Percentiles rank a stretch among this genome's conserved stretches.
Evolutionary conservation across 2,797 vertebrate genomes (phyloP).

Genomic region (Aplochiton taeniatus): DNA sequence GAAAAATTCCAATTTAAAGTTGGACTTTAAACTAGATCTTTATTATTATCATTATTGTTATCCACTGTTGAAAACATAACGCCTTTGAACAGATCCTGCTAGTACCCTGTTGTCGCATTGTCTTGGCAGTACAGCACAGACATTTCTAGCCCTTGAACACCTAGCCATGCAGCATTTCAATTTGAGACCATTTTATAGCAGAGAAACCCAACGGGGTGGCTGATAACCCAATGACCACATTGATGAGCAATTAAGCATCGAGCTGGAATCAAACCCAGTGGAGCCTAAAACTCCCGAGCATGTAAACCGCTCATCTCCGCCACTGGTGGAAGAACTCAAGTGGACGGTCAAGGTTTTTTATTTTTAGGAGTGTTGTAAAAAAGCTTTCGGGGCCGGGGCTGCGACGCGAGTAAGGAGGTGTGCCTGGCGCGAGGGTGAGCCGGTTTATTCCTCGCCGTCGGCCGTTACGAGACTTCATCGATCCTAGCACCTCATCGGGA

Average conservation of each 20-base stretch:
- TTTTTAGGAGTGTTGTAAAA: constrained; percentile 9
- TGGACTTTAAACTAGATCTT: no score
- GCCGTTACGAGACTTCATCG: constrained; percentile 50
- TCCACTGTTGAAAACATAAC: constrained; percentile 9
- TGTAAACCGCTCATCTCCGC: constrained; percentile 23
- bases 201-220: constrained; percentile 25
- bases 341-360: not conserved
- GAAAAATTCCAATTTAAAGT: no score
- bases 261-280: constrained; percentile 35
- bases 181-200: constrained; percentile 36
- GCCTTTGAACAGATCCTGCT: not conserved
- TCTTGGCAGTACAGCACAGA: constrained; percentile 12
- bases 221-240: constrained; percentile 25
- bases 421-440: not conserved
- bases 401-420: not conserved
- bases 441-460: constrained; percentile 39
- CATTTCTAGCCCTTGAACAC: constrained; percentile 40
- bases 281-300: constrained; percentile 29
- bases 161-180: constrained; percentile 52
- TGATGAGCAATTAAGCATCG: constrained; percentile 41
- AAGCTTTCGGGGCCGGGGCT: constrained; percentile 10
- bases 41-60: not conserved
- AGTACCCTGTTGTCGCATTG: constrained; percentile 9
- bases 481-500: constrained; percentile 49
- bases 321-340: constrained; percentile 7